Evolutionary conservation across 2,113 vertebrate species (phyloP), one percentile per base, ranked within the genome.

Genomic region (Podarcis raffonei): DNA sequence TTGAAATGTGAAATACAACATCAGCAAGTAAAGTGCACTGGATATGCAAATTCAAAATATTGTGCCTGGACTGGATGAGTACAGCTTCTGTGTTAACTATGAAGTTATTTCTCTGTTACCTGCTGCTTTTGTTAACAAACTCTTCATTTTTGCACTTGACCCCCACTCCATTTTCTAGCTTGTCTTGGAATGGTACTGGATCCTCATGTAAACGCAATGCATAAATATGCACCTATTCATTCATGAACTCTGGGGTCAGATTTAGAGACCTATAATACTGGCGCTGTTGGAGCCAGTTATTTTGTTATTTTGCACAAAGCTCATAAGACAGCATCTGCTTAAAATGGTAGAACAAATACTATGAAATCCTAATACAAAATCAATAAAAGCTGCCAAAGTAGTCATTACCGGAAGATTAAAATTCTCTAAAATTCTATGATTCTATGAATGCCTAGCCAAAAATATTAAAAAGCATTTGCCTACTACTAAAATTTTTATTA

Each of bases 1-100:
- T 3, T 48, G 23, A 2, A 89, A 66, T 57, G 78, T 65, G 87
- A 86, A 80, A 20, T 74, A 81, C 6, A 86, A 35, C 23, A 83
- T 5, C 85, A 90, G 12, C 20, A 13, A 1, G 6, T 65, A 37
- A 27, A 1, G 0, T 20, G 37, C 57, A 66, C 0, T 59, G 53
- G 90, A 89, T 42, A 39, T 76, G 81, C 42, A 80, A 77, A 72
- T 30, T 74, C 4, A 89, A 87, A 82, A 48, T 72, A 20, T 53
- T 75, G 23, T 32, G 81, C 57, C 5, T 35, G 48, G 87, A 68
- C 6, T 85, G 35, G 20, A 76, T 90, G 86, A 83, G 42, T 2
- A 87, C 5, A 89, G 84, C 30, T 59, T 3, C 74, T 42, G 35
- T 30, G 65, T 30, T 25, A 72, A 7, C 83, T 25, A 59, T 22